A percentile compares a stretch with the other conserved stretches of the same genome.
phyloP scores from a whole-genome alignment of 2,113 vertebrate genomes.

The Carollia perspicillata region DNA sequence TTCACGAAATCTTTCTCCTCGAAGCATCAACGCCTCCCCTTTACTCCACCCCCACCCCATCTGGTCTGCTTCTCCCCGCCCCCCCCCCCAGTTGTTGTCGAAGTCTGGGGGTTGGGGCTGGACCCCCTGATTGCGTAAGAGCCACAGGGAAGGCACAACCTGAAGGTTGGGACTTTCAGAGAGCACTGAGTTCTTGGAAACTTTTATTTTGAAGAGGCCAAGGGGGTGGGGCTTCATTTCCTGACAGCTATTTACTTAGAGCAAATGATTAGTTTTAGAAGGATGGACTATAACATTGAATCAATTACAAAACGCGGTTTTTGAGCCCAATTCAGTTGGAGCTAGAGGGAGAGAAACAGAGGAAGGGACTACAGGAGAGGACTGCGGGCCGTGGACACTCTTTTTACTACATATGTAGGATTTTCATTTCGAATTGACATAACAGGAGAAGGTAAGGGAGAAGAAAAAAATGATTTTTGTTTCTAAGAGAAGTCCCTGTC shows the following conservation, averaged over 20 bases:
- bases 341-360: conserved; percentile 80
- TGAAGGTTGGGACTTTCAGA: conserved; percentile 68
- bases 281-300: conserved; percentile 94
- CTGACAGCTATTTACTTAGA: conserved; percentile 97
- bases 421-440: conserved; percentile 75
- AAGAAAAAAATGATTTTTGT: conserved; percentile 34
- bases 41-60: conserved; percentile 59
- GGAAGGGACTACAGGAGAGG: conserved; percentile 75
- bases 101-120: conserved; percentile 76
- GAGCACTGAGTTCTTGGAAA: conserved; percentile 53
- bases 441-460: conserved; percentile 80
- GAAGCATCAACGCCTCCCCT: conserved; percentile 67
- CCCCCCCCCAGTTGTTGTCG: conserved; percentile 74
- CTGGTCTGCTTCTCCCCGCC: conserved; percentile 76
- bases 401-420: conserved; percentile 81
- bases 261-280: conserved; percentile 94
- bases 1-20: conserved; percentile 70
- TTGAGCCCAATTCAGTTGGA: conserved; percentile 84
- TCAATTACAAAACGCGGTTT: conserved; percentile 93
- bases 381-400: conserved; percentile 80
- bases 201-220: conserved; percentile 90
- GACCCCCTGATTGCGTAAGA: conserved; percentile 83
- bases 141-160: conserved; percentile 61
- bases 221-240: conserved; percentile 86
- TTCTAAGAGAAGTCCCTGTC: conserved; percentile 9